A percentile compares a stretch with the other conserved stretches of the same genome.
Evolutionary conservation across 2,888 invertebrate species (phyloP).

Genomic region (Drosophila monieri): DNA sequence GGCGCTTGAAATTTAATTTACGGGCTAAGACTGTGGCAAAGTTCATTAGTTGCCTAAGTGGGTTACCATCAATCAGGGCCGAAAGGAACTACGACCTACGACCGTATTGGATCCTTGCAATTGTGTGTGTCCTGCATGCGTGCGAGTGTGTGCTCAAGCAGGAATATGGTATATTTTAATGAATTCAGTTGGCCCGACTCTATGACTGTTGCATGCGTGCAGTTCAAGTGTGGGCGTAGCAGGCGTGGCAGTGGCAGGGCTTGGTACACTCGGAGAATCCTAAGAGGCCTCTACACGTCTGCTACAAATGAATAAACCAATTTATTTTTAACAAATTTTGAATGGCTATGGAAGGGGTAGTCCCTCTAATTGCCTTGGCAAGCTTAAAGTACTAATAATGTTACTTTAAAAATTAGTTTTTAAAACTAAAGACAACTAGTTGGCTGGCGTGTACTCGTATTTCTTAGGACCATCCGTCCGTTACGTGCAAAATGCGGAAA

Average conservation of each 20-base stretch:
- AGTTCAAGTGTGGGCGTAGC: constrained; percentile 9
- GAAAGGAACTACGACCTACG: constrained; percentile 16
- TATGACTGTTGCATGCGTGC: constrained; percentile 41
- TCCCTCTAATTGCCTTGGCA: no score
- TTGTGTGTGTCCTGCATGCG: constrained; percentile 33
- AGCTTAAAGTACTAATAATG: background rate
- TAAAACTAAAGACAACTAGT: background rate
- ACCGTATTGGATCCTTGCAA: constrained; percentile 42
- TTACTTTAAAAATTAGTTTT: background rate
- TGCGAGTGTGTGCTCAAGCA: background rate
- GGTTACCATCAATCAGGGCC: constrained; percentile 47
- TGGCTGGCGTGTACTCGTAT: constrained; percentile 22
- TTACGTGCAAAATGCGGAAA: constrained; percentile 73
- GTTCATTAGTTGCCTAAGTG: constrained; percentile 65
- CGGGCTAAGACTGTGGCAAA: constrained; percentile 53
- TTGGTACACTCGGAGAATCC: constrained; percentile 11
- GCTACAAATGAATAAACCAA: background rate
- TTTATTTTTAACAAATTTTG: no score
- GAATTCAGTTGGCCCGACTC: constrained; percentile 55
- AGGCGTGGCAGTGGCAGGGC: constrained; percentile 26
- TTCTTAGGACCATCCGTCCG: constrained; percentile 44
- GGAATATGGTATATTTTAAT: constrained; percentile 66
- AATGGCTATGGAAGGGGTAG: no score
- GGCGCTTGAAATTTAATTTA: constrained; percentile 68
- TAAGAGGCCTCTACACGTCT: background rate